A percentile compares a stretch with the other conserved stretches of the same genome.
Evolutionary conservation across 2,797 vertebrate species (phyloP).

Genomic region (Sebastes iracundus): DNA sequence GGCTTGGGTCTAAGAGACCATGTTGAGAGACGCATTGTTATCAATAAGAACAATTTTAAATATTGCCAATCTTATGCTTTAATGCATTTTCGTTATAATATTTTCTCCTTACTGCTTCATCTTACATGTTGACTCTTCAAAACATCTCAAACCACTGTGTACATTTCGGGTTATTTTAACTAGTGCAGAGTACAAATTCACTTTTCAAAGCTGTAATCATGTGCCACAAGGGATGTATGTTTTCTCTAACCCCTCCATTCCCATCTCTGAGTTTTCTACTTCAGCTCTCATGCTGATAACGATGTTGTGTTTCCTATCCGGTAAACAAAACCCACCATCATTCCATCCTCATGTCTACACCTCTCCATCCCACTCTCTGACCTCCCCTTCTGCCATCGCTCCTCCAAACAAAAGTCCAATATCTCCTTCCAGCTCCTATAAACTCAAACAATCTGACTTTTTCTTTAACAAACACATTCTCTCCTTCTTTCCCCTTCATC

Average conservation of each 20-base stretch:
- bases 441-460: constrained; percentile 14
- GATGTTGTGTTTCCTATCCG: neutral
- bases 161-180: neutral
- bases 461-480: constrained; percentile 5
- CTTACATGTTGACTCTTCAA: neutral
- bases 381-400: neutral
- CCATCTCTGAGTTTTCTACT: neutral
- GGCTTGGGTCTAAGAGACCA: accelerated
- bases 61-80: neutral
- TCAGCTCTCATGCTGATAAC: neutral
- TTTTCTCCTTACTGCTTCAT: neutral
- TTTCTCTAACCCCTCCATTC: neutral
- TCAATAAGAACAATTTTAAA: neutral
- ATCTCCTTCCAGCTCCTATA: neutral
- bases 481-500: neutral
- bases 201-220: neutral
- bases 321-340: neutral
- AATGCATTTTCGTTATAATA: neutral
- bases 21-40: neutral
- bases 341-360: neutral
- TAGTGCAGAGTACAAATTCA: neutral
- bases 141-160: neutral
- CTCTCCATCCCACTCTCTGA: neutral
- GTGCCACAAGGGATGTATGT: neutral
- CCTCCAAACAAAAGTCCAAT: neutral